Conservation (phyloP, 2,113 vertebrate genomes). For the Mirounga angustirostris region DNA sequence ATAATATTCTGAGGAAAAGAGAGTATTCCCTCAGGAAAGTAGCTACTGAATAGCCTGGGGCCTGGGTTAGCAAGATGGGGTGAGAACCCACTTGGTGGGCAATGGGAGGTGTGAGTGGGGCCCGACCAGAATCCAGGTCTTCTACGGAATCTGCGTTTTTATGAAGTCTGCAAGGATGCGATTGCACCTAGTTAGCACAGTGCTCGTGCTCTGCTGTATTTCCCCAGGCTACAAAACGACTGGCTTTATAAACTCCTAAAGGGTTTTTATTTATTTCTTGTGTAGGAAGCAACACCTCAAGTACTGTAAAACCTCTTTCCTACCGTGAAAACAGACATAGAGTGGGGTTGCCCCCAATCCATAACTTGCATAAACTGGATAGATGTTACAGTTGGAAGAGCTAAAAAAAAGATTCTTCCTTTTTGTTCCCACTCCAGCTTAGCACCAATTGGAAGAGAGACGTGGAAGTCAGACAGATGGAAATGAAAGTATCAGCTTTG, state of each 20-base stretch:
- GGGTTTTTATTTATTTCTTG: conserved; percentile 77
- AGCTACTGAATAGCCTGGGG: rapidly evolving
- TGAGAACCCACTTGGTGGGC: neutral
- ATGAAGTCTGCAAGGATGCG: neutral
- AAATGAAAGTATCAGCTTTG: neutral
- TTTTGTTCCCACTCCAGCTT: neutral
- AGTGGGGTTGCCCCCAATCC: neutral
- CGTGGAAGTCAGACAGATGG: neutral
- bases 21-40: neutral
- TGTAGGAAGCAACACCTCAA: conserved; percentile 67
- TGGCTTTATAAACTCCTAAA: conserved; percentile 76
- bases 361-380: neutral
- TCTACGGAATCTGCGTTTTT: rapidly evolving
- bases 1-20: neutral
- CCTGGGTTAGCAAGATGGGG: neutral
- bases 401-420: neutral
- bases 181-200: neutral
- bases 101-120: rapidly evolving
- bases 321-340: neutral
- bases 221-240: conserved; percentile 70
- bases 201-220: neutral
- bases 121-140: rapidly evolving
- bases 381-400: neutral
- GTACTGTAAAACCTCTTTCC: neutral
- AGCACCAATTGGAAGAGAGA: neutral